These are phyloP conservation scores for Hirundichthys speculiger DNA, from an alignment of 2,113 vertebrate species.

Conservation along the genomic window DNA sequence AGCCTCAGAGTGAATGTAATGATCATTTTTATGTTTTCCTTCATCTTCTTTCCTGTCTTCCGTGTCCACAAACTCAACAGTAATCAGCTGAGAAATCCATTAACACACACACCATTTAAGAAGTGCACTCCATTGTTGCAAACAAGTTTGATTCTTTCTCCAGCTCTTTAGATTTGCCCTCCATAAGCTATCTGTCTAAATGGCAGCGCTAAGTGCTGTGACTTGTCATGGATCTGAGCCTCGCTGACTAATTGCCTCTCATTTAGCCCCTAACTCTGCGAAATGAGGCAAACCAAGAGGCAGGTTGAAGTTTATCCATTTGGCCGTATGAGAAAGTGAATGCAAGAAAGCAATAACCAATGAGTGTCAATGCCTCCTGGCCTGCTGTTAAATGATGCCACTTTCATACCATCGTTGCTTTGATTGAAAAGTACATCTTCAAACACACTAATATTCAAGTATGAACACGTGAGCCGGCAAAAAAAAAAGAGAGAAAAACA, in stretches of 20 bases:
- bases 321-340: conserved; percentile 3
- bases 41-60: not conserved
- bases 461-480: not conserved
- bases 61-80: not conserved
- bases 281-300: conserved; percentile 15
- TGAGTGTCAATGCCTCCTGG: not conserved
- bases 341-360: not conserved
- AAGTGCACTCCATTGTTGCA: not conserved
- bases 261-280: conserved; percentile 14
- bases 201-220: conserved; percentile 17
- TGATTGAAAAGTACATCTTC: too few relatives aligned
- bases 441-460: not conserved
- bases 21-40: not conserved
- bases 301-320: conserved; percentile 22
- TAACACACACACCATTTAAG: conserved; percentile 16
- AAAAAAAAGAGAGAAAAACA: not conserved
- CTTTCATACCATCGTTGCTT: too few relatives aligned
- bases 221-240: conserved; percentile 34
- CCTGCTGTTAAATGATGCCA: too few relatives aligned
- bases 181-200: conserved; percentile 19
- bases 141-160: not conserved
- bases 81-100: too few relatives aligned
- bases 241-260: conserved; percentile 20
- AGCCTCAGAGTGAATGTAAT: too few relatives aligned
- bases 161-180: not conserved